Conservation (phyloP, 2,113 vertebrate genomes). For the Phoxinus phoxinus region DNA sequence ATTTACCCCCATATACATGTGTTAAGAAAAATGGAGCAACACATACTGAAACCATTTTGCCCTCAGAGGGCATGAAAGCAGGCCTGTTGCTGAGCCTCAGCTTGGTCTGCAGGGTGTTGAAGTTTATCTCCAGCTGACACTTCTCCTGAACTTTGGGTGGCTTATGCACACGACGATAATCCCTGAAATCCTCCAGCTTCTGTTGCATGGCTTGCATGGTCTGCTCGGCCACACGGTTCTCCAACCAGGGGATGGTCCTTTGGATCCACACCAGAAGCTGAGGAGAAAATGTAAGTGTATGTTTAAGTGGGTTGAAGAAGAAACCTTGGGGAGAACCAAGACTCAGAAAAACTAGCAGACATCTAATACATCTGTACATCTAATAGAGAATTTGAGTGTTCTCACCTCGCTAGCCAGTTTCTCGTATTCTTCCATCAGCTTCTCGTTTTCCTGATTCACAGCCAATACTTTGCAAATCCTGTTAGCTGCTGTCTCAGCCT, state of each 20-base stretch:
- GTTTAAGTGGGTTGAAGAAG: background rate
- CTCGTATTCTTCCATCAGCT: slow-evolving; percentile 56
- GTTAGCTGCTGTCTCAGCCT: slow-evolving; percentile 59
- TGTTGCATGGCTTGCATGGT: slow-evolving; percentile 89
- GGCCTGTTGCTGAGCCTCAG: slow-evolving; percentile 89
- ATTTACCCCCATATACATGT: background rate
- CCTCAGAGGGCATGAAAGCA: slow-evolving; percentile 93
- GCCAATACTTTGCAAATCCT: slow-evolving; percentile 57
- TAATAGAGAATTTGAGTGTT: background rate
- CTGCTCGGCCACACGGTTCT: slow-evolving; percentile 82
- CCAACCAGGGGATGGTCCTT: slow-evolving; percentile 83
- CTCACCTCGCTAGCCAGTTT: slow-evolving; percentile 55
- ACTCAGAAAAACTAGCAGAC: background rate
- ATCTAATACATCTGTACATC: background rate
- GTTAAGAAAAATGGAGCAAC: background rate
- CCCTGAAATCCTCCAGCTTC: slow-evolving; percentile 90
- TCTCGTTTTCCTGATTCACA: slow-evolving; percentile 57
- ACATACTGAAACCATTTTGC: slow-evolving; percentile 92
- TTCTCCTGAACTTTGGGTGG: slow-evolving; percentile 90
- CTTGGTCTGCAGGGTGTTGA: slow-evolving; percentile 93
- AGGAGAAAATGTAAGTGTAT: background rate
- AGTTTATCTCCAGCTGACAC: slow-evolving; percentile 92
- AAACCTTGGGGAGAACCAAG: background rate
- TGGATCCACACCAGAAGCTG: slow-evolving; percentile 85
- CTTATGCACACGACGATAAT: slow-evolving; percentile 90